Evolutionary conservation across 2,888 invertebrate genomes (phyloP).

Genomic region (Polydrusus pterygomalis): DNA sequence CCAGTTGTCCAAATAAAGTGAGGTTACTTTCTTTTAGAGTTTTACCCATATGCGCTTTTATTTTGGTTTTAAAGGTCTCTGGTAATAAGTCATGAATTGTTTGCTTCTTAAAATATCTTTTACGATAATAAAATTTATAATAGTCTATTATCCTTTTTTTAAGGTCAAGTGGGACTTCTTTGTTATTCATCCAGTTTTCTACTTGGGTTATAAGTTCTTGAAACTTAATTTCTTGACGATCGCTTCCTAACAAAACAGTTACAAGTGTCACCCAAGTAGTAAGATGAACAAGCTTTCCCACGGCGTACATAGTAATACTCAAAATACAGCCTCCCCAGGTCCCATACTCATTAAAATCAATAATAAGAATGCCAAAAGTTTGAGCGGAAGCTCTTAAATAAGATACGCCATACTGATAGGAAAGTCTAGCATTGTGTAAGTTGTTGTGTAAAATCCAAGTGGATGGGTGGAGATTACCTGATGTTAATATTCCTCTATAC

Average conservation of each 20-base stretch:
- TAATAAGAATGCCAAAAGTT: constrained; percentile 43
- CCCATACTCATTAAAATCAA: constrained; percentile 7
- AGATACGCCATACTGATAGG: constrained; percentile 39
- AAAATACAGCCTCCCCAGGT: constrained; percentile 50
- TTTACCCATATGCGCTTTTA: constrained; percentile 75
- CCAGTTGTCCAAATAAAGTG: constrained; percentile 73
- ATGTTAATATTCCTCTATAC: constrained; percentile 16
- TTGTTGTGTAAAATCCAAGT: constrained; percentile 18
- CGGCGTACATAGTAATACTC: constrained; percentile 41
- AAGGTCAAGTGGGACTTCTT: constrained; percentile 69
- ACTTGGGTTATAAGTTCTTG: constrained; percentile 70
- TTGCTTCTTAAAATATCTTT: constrained; percentile 70
- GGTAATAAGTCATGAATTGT: constrained; percentile 61
- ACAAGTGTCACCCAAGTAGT: constrained; percentile 50
- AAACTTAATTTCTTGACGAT: constrained; percentile 68
- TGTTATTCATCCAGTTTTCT: constrained; percentile 68
- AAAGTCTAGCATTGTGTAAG: background rate
- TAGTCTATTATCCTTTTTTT: constrained; percentile 67
- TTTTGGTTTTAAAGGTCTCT: constrained; percentile 67
- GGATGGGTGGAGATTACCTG: background rate
- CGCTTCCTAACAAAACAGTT: constrained; percentile 56
- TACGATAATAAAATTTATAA: constrained; percentile 70
- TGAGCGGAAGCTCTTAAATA: constrained; percentile 55
- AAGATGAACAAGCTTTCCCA: constrained; percentile 53
- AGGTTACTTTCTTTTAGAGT: constrained; percentile 74